Conservation (phyloP, 2,888 invertebrate species). For the Pilophorus perplexus region DNA sequence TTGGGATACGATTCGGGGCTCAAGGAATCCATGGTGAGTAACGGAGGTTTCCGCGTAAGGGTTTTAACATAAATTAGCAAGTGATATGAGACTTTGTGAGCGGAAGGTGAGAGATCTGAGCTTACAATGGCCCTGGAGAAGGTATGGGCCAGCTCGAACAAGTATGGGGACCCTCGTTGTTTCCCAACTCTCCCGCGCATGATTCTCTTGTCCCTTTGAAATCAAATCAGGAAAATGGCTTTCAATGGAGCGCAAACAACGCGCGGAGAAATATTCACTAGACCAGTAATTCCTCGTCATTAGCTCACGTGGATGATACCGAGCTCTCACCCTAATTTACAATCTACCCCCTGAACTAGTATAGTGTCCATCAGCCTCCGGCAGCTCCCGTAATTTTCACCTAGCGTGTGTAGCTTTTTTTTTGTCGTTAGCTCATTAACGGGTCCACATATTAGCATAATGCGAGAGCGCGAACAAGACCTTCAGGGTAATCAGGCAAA, state of each 20-base stretch:
- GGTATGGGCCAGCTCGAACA: not conserved
- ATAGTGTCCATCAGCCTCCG: no score
- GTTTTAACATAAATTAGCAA: conserved; percentile 34
- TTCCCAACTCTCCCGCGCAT: not conserved
- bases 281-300: no score
- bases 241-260: conserved; percentile 5
- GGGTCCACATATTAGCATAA: no score
- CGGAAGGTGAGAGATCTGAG: conserved; percentile 4
- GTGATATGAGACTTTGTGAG: conserved; percentile 35
- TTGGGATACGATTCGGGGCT: conserved; percentile 18
- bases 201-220: conserved; percentile 25
- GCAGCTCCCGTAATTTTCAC: no score
- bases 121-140: conserved; percentile 15
- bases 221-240: conserved; percentile 13
- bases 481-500: no score
- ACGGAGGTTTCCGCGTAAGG: conserved; percentile 25
- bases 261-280: no score
- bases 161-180: not conserved
- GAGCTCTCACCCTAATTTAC: no score
- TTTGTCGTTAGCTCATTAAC: no score
- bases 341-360: no score
- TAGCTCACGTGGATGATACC: no score
- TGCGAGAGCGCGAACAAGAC: no score
- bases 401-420: no score
- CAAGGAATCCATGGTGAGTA: not conserved